Evolutionary conservation across 2,888 invertebrate genomes (phyloP).

Genomic region (Polyploca ridens): DNA sequence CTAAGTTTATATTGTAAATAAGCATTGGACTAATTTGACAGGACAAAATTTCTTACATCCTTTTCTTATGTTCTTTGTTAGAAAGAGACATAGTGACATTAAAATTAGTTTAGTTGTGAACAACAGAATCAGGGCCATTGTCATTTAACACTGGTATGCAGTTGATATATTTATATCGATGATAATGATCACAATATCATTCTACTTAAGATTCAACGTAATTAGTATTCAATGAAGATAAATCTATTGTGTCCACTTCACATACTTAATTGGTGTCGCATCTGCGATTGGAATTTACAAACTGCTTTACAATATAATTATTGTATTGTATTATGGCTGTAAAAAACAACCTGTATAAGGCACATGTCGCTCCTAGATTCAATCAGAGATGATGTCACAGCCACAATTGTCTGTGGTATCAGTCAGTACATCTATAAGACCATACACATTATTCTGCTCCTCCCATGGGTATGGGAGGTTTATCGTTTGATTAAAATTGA

Average conservation of each 20-base stretch:
- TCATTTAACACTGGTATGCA: neutral
- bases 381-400: constrained; percentile 4
- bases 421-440: neutral
- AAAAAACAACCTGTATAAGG: neutral
- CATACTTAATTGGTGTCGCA: neutral
- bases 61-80: too few relatives aligned
- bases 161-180: neutral
- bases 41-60: too few relatives aligned
- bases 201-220: neutral
- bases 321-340: neutral
- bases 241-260: neutral
- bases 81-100: too few relatives aligned
- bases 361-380: constrained; percentile 1
- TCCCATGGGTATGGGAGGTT: neutral
- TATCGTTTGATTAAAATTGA: neutral
- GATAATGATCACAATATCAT: neutral
- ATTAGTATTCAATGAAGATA: constrained; percentile 1
- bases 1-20: too few relatives aligned
- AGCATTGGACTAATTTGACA: too few relatives aligned
- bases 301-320: neutral
- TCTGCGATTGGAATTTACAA: neutral
- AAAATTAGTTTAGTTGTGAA: too few relatives aligned
- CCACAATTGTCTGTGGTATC: neutral
- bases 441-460: neutral
- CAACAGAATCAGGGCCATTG: too few relatives aligned